Conservation (phyloP, 2,888 invertebrate genomes). For the Nesidiocoris tenuis region DNA sequence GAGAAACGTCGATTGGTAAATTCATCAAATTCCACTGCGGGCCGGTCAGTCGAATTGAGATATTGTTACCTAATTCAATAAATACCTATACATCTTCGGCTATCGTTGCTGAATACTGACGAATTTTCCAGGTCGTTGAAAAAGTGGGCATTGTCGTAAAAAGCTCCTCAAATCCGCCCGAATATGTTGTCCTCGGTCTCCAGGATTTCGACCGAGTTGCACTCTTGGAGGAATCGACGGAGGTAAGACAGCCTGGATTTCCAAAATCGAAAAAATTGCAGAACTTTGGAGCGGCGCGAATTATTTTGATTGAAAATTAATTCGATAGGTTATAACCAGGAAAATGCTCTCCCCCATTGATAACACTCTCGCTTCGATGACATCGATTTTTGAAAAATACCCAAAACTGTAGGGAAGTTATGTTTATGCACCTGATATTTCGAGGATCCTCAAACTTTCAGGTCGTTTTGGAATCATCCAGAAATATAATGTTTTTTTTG, state of each 20-base stretch:
- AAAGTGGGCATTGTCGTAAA: conserved; percentile 1
- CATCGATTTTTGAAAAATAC: too few species aligned
- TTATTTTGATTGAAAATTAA: neutral
- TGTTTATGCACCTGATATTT: too few species aligned
- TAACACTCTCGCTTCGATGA: too few species aligned
- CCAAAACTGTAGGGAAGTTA: too few species aligned
- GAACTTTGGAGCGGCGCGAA: neutral
- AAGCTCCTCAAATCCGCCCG: neutral
- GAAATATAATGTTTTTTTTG: neutral
- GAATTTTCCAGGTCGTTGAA: too few species aligned
- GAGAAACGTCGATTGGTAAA: conserved; percentile 6
- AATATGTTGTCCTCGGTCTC: neutral
- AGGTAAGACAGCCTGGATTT: neutral
- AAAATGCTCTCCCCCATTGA: neutral
- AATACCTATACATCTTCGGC: too few species aligned
- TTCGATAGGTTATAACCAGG: too few species aligned
- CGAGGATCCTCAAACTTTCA: too few species aligned
- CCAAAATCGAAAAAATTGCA: neutral
- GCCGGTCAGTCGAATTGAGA: neutral
- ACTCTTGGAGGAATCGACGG: neutral
- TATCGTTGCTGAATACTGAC: too few species aligned
- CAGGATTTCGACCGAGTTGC: neutral
- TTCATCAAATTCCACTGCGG: conserved; percentile 23
- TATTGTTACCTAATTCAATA: neutral
- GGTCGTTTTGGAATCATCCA: too few species aligned